A percentile compares a stretch with the other conserved stretches of the same genome.
phyloP scores from a whole-genome alignment of 2,888 invertebrate genomes.

The Peribatodes rhomboidaria region DNA sequence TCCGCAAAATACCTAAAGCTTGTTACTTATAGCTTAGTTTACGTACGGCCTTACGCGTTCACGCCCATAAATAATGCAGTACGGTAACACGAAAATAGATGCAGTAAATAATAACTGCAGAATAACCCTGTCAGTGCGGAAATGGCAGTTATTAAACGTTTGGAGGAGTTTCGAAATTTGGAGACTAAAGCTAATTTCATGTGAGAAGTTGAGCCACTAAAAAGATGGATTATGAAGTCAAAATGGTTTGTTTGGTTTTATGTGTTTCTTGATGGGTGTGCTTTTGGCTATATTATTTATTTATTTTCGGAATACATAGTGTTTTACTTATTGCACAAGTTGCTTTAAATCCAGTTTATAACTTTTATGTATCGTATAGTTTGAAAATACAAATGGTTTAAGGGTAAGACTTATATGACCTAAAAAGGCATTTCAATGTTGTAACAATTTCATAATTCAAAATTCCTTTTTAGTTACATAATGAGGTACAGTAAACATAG shows the following conservation, averaged over 20 bases:
- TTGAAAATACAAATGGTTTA: too few species aligned
- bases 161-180: slow-evolving; percentile 12
- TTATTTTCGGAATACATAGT: too few species aligned
- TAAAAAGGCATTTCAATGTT: too few species aligned
- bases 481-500: too few species aligned
- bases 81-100: slow-evolving; percentile 42
- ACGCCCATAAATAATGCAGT: slow-evolving; percentile 43
- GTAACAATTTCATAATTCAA: too few species aligned
- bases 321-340: background rate
- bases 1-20: slow-evolving; percentile 41
- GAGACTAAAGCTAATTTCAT: background rate
- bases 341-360: too few species aligned
- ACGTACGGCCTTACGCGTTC: slow-evolving; percentile 32
- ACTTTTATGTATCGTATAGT: too few species aligned
- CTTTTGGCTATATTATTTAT: too few species aligned
- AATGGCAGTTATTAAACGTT: slow-evolving; percentile 32
- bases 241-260: background rate
- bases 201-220: slow-evolving; percentile 1
- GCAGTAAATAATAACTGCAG: slow-evolving; percentile 43
- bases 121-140: slow-evolving; percentile 42
- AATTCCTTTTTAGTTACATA: too few species aligned
- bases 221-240: background rate
- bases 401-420: too few species aligned
- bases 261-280: background rate
- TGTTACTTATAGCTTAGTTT: slow-evolving; percentile 38